Base-by-base conservation (phyloP, 92 coral and sea anemone genomes). In the Pocillopora meandrina region DNA sequence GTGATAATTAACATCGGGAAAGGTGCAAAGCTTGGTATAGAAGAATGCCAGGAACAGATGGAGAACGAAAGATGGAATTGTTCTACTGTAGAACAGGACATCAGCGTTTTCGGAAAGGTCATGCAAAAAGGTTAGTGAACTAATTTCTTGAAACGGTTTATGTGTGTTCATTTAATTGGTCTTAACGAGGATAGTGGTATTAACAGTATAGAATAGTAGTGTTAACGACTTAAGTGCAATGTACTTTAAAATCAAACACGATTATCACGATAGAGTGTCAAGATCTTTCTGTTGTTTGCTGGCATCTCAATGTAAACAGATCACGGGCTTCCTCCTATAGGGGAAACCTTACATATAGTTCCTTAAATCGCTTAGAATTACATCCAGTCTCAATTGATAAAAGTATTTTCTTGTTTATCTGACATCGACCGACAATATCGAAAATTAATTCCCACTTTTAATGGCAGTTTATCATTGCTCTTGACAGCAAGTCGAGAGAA, bases 1-100 rank as follows among this genome's bases (percentile, higher is more conserved):
- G 98, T 97, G 1, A 92, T 95, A 95, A 86, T 92, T 49, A 95
- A 94, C 81, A 91, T 95, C 16, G 98, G 98, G 4, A 94, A 92
- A 78, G 99, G 99, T 14, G 99, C 98, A 0, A 89, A 92, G 52
- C 95, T 88, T 17, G 98, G 97, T 49, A 90, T 94, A 0, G 86
- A 91, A 12, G 94, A 97, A 75, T 97, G 99, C 63, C 98, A 97
- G 81, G 60, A 76, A 58, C 99, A 97, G 83, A 88, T 97, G 77
- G 79, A 83, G 61, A 83, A 86, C 74, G 93, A 94, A 60, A 86
- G 95, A n/a, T 97, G 99, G 99, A 97, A 97, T 75, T 97, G 99
- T 60, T 94, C 99, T 1, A 97, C 98, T 2, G 87, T 90, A 0
- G 88, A 93, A 23, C 85, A 93, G 13, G 99, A 94, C 83, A 84